Evolutionary conservation across 2,888 invertebrate species (phyloP).

Genomic region (Elaeidobius kamerunicus): DNA sequence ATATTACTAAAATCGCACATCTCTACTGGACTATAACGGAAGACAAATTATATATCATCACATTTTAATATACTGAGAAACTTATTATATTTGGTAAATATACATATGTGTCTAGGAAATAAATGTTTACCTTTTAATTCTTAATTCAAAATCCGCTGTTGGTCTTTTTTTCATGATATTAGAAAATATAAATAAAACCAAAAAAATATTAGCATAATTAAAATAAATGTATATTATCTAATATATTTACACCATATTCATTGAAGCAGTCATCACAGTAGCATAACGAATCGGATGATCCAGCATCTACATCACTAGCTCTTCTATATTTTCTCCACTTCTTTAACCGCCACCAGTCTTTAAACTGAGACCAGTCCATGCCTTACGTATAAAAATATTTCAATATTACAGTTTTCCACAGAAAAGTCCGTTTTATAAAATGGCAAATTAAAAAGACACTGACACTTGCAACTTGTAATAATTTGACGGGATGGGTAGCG

Average conservation of each 20-base stretch:
- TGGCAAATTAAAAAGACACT: too few relatives aligned
- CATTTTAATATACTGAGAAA: background rate
- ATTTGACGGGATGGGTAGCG: too few relatives aligned
- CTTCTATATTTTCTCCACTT: slow-evolving; percentile 61
- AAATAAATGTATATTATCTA: too few relatives aligned
- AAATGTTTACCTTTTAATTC: background rate
- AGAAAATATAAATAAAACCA: too few relatives aligned
- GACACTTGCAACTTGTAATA: too few relatives aligned
- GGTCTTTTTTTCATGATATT: too few relatives aligned
- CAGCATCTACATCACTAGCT: slow-evolving; percentile 45
- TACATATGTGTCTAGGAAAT: background rate
- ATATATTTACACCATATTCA: slow-evolving; percentile 21
- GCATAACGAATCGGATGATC: slow-evolving; percentile 61
- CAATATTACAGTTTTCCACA: too few relatives aligned
- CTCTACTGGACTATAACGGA: background rate
- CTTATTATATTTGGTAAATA: background rate
- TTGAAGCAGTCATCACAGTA: slow-evolving; percentile 70
- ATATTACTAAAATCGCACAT: too few relatives aligned
- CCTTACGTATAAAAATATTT: too few relatives aligned
- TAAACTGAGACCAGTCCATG: slow-evolving; percentile 79
- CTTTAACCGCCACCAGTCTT: slow-evolving; percentile 78
- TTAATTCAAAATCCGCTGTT: too few relatives aligned
- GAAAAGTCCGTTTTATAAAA: background rate
- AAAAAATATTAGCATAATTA: too few relatives aligned
- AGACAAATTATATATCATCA: background rate